Evolutionary conservation across 2,113 vertebrate genomes (phyloP), one percentile per base, ranked within the genome.

Genomic region (Misgurnus anguillicaudatus): DNA sequence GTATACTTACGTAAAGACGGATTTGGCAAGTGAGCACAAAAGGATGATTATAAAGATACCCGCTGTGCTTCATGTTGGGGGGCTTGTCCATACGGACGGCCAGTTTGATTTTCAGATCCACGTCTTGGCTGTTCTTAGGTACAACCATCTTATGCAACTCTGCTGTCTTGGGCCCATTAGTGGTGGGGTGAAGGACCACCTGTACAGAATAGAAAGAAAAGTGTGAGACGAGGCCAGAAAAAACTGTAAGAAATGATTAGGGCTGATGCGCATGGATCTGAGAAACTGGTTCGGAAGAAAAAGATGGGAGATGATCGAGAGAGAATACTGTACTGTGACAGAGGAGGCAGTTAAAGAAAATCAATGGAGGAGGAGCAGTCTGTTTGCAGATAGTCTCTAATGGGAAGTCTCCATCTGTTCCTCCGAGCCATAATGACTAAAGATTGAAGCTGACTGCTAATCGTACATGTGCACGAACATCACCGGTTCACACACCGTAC

Each of bases 81-180:
- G 98, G 98, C 75, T 99, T 99, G 93, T 99, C 96, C 97, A 99
- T 98, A 75, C 95, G 93, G 31, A 98, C 95, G 0, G 96, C 96
- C 87, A 99, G 90, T 82, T 97, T 98, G 86, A 99, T 99, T 89
- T 92, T 95, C 88, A 99, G 91, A 68, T 98, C 97, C 0, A 85
- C 90, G 80, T 99, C 98, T 81, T 96, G 96, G 83, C 96, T 99
- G 89, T 90, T 97, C 90, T 99, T 99, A 21, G 96, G 94, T 71
- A 97, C 93, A 51, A 92, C 87, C 98, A 99, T 99, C 87, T 92
- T 94, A 86, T 99, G 97, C 38, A 97, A 88, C 58, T 99, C 96
- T 16, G 95, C 90, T 69, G 94, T 91, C 81, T 98, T 99, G 0
- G 95, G 94, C 48, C 96, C 95, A 47, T 94, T 98, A 13, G 95